Conservation (phyloP, 2,888 invertebrate species). For the Lithophane socia region DNA sequence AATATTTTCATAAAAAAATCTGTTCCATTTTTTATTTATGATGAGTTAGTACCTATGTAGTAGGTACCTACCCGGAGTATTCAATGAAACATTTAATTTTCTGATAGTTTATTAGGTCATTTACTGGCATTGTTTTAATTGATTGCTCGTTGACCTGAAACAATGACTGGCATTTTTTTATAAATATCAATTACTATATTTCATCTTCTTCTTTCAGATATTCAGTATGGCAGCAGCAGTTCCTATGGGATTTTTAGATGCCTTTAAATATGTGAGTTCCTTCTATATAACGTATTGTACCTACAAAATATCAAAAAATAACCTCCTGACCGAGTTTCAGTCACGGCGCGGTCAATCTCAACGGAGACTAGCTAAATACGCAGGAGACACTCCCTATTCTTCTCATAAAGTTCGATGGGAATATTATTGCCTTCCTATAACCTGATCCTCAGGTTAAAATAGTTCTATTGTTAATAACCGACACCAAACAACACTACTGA, state of each 20-base stretch:
- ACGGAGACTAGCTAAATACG: background rate
- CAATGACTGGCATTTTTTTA: background rate
- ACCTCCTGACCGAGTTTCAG: background rate
- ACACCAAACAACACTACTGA: no score
- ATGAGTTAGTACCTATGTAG: background rate
- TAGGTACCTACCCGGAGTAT: background rate
- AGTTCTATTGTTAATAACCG: no score
- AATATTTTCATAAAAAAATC: no score
- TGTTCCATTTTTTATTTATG: background rate
- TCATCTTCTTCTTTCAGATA: slow-evolving; percentile 15
- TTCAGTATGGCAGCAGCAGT: background rate
- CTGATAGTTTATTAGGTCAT: background rate
- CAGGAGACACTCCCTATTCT: background rate
- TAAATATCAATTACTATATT: background rate
- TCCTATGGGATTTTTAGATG: background rate
- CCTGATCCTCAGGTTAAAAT: background rate
- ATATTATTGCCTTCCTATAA: background rate
- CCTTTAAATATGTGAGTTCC: slow-evolving; percentile 32
- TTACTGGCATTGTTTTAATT: background rate
- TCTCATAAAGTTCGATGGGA: background rate
- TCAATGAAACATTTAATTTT: background rate
- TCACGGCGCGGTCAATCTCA: background rate
- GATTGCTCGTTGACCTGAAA: background rate
- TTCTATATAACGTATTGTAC: background rate
- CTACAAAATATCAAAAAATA: background rate